Percentiles rank a stretch among this genome's conserved stretches.
phyloP scores from a whole-genome alignment of 2,888 invertebrate genomes.

The Hesperia comma region DNA sequence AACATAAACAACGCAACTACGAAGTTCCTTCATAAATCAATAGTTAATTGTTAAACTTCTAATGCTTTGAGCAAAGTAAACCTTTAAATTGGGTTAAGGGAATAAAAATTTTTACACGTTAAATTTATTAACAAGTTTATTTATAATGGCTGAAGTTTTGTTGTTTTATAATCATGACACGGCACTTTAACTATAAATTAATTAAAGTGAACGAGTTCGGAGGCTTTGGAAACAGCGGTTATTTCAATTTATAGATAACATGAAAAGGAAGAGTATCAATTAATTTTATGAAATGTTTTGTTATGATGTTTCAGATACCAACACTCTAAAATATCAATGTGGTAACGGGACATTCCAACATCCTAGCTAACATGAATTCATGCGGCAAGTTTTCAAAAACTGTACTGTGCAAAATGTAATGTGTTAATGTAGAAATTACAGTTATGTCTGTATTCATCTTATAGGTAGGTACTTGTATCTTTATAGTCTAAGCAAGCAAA shows the following conservation, averaged over 20 bases:
- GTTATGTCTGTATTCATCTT: no score
- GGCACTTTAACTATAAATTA: conserved; percentile 11
- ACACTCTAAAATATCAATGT: no score
- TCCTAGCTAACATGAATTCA: no score
- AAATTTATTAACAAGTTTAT: conserved; percentile 32
- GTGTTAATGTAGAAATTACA: no score
- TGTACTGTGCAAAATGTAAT: no score
- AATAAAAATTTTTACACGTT: conserved; percentile 32
- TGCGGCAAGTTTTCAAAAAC: no score
- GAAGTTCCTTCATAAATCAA: conserved; percentile 35
- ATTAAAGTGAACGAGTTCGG: conserved; percentile 1
- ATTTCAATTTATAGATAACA: background rate
- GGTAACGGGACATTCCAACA: no score
- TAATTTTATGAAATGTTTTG: no score
- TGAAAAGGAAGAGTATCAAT: no score
- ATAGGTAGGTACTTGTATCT: no score
- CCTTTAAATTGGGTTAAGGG: conserved; percentile 35
- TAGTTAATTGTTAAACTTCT: conserved; percentile 36
- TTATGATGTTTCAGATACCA: no score
- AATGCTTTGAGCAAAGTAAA: conserved; percentile 28
- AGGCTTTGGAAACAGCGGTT: background rate
- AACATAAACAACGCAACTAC: conserved; percentile 34
- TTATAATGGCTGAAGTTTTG: conserved; percentile 27
- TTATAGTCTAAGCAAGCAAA: no score
- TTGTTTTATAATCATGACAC: conserved; percentile 18